Conservation (phyloP, 2,797 vertebrate species). For the Fundulus diaphanus region DNA sequence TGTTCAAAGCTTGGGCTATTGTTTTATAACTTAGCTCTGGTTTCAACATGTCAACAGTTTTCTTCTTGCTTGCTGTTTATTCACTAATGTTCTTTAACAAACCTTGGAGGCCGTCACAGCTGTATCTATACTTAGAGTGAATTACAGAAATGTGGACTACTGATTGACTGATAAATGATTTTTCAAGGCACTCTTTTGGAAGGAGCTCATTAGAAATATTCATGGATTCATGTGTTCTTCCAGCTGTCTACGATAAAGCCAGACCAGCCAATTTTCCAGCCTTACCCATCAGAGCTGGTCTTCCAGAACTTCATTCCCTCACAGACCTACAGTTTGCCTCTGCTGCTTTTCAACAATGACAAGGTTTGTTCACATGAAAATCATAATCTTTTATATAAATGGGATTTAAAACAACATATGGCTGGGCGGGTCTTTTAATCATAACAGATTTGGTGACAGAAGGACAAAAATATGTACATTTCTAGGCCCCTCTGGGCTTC, state of each 20-base stretch:
- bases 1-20: too few relatives aligned
- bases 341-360: conserved; percentile 86
- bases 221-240: conserved; percentile 7
- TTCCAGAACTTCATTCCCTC: conserved; percentile 86
- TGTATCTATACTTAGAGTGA: background rate
- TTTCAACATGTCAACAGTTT: too few relatives aligned
- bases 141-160: background rate
- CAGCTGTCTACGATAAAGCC: conserved; percentile 79
- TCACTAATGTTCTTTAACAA: background rate
- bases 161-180: background rate
- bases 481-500: background rate
- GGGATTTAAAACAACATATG: background rate
- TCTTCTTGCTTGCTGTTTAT: background rate
- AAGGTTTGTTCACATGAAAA: conserved; percentile 70
- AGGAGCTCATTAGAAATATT: background rate
- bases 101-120: background rate
- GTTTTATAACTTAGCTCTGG: too few relatives aligned
- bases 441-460: background rate
- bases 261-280: conserved; percentile 85
- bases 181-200: background rate
- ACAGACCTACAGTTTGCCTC: conserved; percentile 81
- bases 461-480: background rate
- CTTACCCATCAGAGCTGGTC: conserved; percentile 87
- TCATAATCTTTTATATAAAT: background rate
- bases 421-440: background rate